Conservation (phyloP, 1,140 invertebrate genomes). For the Drosophila nannoptera region DNA sequence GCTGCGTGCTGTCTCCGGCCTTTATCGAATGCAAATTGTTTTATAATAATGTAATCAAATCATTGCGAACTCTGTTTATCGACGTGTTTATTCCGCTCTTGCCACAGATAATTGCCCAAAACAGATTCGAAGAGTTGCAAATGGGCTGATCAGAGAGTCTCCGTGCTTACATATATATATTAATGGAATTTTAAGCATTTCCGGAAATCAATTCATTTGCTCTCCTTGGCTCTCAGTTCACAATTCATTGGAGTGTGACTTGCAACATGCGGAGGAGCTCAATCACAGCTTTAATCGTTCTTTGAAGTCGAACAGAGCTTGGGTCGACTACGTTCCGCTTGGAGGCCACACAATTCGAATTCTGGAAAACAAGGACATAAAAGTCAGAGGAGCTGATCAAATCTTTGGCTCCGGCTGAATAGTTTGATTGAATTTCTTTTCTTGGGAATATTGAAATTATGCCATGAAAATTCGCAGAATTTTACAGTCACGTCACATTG, state of each 20-base stretch:
- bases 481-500: conserved; percentile 9
- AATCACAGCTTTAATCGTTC: too few relatives aligned
- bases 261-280: too few relatives aligned
- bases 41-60: conserved; percentile 76
- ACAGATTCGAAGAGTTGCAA: conserved; percentile 1
- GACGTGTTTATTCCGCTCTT: conserved; percentile 68
- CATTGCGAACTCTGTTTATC: conserved; percentile 70
- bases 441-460: not conserved
- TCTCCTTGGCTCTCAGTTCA: too few relatives aligned
- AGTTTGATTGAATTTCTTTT: not conserved
- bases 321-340: too few relatives aligned
- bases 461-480: not conserved
- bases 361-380: conserved; percentile 8
- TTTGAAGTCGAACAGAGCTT: too few relatives aligned
- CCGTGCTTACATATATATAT: too few relatives aligned
- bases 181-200: too few relatives aligned
- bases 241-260: too few relatives aligned
- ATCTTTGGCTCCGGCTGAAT: not conserved
- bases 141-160: too few relatives aligned
- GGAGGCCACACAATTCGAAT: not conserved
- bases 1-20: conserved; percentile 58
- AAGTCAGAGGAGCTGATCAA: not conserved
- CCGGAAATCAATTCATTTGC: too few relatives aligned
- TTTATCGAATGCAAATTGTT: conserved; percentile 77
- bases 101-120: conserved; percentile 45